These are phyloP conservation scores for Caenorhabditis briggsae DNA, from an alignment of 1,140 invertebrate genomes.

Conservation along the genomic window DNA sequence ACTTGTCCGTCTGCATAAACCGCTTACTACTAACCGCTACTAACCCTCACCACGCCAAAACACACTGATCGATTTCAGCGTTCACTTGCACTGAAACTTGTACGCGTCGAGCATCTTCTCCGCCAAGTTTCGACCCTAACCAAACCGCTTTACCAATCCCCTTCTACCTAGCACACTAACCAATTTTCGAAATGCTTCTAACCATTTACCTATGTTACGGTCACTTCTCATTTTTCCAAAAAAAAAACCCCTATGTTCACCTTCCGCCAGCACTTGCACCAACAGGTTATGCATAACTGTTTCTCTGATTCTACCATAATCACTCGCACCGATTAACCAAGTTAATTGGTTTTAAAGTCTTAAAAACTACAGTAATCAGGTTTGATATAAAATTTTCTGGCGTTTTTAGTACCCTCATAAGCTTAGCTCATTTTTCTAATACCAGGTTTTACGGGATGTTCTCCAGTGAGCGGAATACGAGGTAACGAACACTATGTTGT, in stretches of 20 bases:
- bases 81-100: slow-evolving; percentile 31
- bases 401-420: no score
- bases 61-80: background rate
- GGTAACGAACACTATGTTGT: slow-evolving; percentile 41
- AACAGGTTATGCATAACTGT: background rate
- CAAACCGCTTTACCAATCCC: background rate
- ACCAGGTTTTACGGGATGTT: background rate
- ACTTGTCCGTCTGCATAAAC: no score
- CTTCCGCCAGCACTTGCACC: background rate
- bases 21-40: slow-evolving; percentile 22
- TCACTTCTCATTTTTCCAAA: background rate
- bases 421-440: background rate
- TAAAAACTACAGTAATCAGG: no score
- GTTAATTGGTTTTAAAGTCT: no score
- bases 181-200: background rate
- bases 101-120: background rate
- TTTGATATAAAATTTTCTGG: no score
- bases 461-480: background rate
- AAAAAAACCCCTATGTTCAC: background rate
- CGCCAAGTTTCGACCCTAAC: background rate
- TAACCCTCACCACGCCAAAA: background rate
- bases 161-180: slow-evolving; percentile 8
- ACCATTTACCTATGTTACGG: slow-evolving; percentile 10
- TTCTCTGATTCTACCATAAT: background rate
- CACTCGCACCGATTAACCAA: no score